Base-by-base conservation (phyloP, 2,113 vertebrate genomes). In the Ancistrus triradiatus region DNA sequence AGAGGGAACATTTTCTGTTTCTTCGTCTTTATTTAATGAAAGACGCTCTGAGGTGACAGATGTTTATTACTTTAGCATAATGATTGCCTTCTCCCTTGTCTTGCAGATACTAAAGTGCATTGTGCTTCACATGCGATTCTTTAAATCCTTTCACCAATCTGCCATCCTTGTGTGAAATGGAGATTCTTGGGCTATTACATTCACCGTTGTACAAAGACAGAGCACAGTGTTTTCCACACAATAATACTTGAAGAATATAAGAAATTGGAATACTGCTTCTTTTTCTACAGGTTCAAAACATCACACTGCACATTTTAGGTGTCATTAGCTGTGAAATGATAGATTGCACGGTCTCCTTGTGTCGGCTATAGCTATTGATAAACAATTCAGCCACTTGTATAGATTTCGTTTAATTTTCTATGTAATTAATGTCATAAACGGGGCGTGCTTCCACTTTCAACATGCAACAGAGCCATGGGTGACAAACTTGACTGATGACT, bases 1-100 rank as follows among this genome's bases (percentile, higher is more conserved):
- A 85, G 77, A 81, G 69, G 31, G 67, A 82, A 80, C 73, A 71
- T 83, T 84, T 82, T 78, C 74, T 86, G 82, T 86, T 86, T 86
- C 83, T 86, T 89, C 85, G 82, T 78, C 76, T 75, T 85, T 79
- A 80, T 81, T 84, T 84, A 81, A 78, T 86, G 75, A 83, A 83
- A 85, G 84, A 82, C 80, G 76, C 76, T 83, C 74, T 59, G 74
- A 78, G 81, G 79, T 86, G 86, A 87, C 81, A 83, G 78, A 86
- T 84, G 84, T 84, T 86, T 80, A 86, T 85, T 82, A 83, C 85
- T 86, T 69, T 77, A 81, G 63, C 70, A 69, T 81, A 84, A 85
- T 86, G 83, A 84, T 84, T 75, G 59, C 73, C 77, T 81, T 49
- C 72, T 19, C 51, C 68, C 73, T 63, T 74, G 11, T 8, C 3